Evolutionary conservation across 2,888 invertebrate genomes (phyloP), one percentile per base, ranked within the genome.

Genomic region (Erebia aethiops): DNA sequence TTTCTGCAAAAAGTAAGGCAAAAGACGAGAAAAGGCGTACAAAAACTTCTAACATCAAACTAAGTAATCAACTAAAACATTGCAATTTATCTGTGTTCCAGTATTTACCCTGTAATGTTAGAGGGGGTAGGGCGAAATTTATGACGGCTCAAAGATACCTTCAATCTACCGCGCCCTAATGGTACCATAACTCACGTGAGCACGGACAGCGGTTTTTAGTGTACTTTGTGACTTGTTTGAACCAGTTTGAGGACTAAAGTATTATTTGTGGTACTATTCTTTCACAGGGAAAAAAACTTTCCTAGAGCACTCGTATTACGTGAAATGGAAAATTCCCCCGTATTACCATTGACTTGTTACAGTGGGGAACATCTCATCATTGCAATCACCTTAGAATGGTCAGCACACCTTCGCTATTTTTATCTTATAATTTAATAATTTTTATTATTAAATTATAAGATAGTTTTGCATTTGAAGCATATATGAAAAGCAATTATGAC

Each of bases 101-200:
- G 65, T 74, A 71, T 72, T 71, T 74, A 63, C 71, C 70, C 70
- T 46, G 62, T 66, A 73, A 72, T 67, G 72, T 60, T 65, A n/a
- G 43, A 63, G 49, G 65, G 74, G 75, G 74, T 74, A 70, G 73
- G 68, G 63, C 63, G 41, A 51, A 74, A 75, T 75, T 75, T 75
- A 75, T 75, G 71, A 71, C 66, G 62, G 70, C 70, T 66, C 73
- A 69, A 72, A 75, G 75, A 75, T 72, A 75, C 74, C 72, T 58
- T 72, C 71, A 73, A 77, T 71, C 73, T 70, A 68, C 74, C 74
- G 68, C 71, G 67, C 73, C 72, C 70, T 74, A 73, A 76, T 76
- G 70, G 70, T 61, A 57, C 49, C 67, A 69, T 77, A 74, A 74
- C 69, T 75, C 70, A 75, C 75, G 51, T 71, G 69, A 13, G 52